phyloP scores from a whole-genome alignment of 2,113 vertebrate genomes.

The Glaucidium brasilianum region DNA sequence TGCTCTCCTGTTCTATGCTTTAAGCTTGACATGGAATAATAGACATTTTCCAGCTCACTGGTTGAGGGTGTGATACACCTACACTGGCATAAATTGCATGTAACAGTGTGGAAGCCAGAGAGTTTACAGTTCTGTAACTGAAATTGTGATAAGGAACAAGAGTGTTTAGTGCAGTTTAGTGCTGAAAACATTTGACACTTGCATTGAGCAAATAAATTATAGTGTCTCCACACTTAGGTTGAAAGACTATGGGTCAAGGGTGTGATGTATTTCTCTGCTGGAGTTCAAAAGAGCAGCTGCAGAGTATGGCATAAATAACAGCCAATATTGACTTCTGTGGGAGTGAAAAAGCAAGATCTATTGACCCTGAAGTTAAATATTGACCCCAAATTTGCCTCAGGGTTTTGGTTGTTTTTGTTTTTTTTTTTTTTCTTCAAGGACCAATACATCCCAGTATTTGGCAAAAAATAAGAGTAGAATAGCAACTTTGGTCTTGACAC shows the following conservation, averaged over 20 bases:
- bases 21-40: not conserved
- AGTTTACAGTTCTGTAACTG: not conserved
- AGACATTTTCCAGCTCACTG: not conserved
- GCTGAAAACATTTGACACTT: conserved; percentile 5
- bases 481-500: not conserved
- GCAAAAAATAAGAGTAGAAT: not conserved
- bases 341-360: conserved; percentile 6
- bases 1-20: not conserved
- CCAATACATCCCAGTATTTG: not conserved
- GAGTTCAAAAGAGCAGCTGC: conserved; percentile 57
- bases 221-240: not conserved
- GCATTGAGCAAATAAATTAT: conserved; percentile 25
- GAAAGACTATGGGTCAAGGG: conserved; percentile 9
- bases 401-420: not conserved
- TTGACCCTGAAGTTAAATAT: conserved; percentile 20
- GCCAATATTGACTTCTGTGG: not conserved
- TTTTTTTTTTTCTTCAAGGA: not conserved
- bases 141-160: not conserved
- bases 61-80: not conserved
- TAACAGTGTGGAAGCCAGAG: not conserved
- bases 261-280: conserved; percentile 22
- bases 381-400: conserved; percentile 24
- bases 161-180: not conserved
- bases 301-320: conserved; percentile 30
- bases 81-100: not conserved